These are phyloP conservation scores for Delichon dasypus DNA, from an alignment of 2,797 vertebrate species.

Conservation along the genomic window DNA sequence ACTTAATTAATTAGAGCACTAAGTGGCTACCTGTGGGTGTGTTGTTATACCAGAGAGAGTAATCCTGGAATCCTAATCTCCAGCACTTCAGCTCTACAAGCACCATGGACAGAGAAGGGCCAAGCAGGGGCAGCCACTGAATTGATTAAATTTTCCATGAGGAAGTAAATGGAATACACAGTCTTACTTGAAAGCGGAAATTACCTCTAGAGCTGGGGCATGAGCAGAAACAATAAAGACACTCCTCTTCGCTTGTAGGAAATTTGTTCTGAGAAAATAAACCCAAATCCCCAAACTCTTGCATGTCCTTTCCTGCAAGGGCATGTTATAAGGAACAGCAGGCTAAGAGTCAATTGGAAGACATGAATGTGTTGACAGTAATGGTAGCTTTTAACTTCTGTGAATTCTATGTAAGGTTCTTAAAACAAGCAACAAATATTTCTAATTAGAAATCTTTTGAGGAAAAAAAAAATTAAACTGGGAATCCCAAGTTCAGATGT, in stretches of 20 bases:
- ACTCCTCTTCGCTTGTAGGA: accelerated
- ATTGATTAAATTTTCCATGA: not conserved
- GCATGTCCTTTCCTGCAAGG: accelerated
- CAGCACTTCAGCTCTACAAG: accelerated
- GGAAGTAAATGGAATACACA: accelerated
- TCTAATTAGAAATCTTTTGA: not conserved
- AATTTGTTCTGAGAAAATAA: not conserved
- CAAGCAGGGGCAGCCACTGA: not conserved
- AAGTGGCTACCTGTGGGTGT: not conserved
- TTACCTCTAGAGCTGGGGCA: not conserved
- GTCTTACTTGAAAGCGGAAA: accelerated
- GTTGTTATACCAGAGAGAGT: accelerated
- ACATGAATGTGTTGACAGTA: not conserved
- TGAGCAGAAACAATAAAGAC: not conserved
- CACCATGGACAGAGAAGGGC: not conserved
- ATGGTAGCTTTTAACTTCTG: not conserved
- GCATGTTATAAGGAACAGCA: not conserved
- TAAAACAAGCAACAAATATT: not conserved
- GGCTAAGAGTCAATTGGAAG: not conserved
- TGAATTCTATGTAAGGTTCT: not conserved
- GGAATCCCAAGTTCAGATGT: not conserved
- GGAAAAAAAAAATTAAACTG: not conserved
- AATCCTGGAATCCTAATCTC: not conserved
- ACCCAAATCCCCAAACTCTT: not conserved
- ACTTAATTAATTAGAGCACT: not conserved